Evolutionary conservation across 2,113 vertebrate species (phyloP), one percentile per base, ranked within the genome.

Genomic region (Perca schrenkii): DNA sequence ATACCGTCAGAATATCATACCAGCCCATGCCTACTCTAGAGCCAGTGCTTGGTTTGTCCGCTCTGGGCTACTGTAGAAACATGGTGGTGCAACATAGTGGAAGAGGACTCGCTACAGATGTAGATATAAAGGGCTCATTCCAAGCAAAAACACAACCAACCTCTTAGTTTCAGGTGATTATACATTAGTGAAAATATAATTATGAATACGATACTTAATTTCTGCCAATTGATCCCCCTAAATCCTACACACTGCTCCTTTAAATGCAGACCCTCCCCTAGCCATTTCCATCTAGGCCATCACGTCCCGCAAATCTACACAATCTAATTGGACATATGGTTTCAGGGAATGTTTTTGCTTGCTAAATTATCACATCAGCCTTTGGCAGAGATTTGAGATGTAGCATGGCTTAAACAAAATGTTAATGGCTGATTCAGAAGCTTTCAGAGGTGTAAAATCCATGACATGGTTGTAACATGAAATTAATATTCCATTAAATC

Each of bases 361-460:
- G 34, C 53, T 47, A 3, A 1, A 58, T 77, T 17, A 70, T 54
- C 21, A 63, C 57, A 66, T 70, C 7, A 73, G 40, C 52, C 17
- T 57, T 50, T 15, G 21, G 34, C 19, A 65, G 21, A 72, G 28
- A 58, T 58, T 74, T 62, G 36, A 66, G 36, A 50, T 21, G n/a
- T 28, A 21, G 6, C 31, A n/a, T 19, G 11, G 17, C 22, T 72
- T 19, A 14, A 7, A n/a, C 21, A 60, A 70, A 73, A 53, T 52
- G 10, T 61, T 16, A 58, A 53, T 50, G 21, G 58, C 43, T 46
- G 43, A 61, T 57, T 34, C n/a, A 34, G 53, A 68, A 16, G 17
- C 58, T 47, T 46, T 63, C 43, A 22, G 56, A 77, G 56, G 56
- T 25, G 6, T 68, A 67, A 77, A 83, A 80, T 72, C 68, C 22